Percentiles rank a stretch among this genome's conserved stretches.
Conservation (phyloP, 30 jellyfish, hydroid and myxozoan genomes). For the Turritopsis dohrnii region DNA sequence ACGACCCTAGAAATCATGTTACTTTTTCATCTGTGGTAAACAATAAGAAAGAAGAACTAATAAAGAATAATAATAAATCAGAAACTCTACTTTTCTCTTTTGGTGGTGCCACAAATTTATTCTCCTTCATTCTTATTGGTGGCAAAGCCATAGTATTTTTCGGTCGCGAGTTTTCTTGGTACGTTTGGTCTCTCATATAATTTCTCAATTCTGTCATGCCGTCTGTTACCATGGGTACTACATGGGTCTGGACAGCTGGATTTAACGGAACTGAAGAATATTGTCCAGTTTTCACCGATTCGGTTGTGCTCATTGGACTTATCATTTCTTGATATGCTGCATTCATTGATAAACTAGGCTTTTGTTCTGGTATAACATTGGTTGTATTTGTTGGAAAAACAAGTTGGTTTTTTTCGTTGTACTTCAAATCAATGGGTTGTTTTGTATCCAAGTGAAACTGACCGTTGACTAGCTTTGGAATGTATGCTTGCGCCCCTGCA, state of each 20-base stretch:
- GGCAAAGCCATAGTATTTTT: background rate
- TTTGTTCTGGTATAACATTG: background rate
- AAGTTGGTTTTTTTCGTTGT: constrained; percentile 3
- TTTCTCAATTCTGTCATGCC: constrained; percentile 24
- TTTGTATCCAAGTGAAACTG: constrained; percentile 10
- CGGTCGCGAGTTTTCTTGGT: background rate
- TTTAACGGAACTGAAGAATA: background rate
- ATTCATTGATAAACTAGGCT: background rate
- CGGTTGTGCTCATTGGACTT: background rate
- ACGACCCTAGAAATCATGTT: no score
- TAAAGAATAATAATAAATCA: no score
- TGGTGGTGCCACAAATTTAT: no score
- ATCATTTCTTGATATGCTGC: background rate
- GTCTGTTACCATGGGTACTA: constrained; percentile 12
- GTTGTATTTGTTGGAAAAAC: background rate
- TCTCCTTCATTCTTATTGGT: background rate
- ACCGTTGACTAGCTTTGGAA: constrained; percentile 20
- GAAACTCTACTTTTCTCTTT: background rate
- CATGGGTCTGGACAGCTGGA: constrained; percentile 27
- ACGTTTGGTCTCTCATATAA: constrained; percentile 26
- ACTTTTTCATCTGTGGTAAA: no score
- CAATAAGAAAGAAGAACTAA: background rate
- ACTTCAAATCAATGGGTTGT: background rate
- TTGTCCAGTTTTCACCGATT: background rate
- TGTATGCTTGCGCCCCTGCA: constrained; percentile 34